Conservation (phyloP, 2,888 invertebrate genomes). For the Agonopterix heracliana region DNA sequence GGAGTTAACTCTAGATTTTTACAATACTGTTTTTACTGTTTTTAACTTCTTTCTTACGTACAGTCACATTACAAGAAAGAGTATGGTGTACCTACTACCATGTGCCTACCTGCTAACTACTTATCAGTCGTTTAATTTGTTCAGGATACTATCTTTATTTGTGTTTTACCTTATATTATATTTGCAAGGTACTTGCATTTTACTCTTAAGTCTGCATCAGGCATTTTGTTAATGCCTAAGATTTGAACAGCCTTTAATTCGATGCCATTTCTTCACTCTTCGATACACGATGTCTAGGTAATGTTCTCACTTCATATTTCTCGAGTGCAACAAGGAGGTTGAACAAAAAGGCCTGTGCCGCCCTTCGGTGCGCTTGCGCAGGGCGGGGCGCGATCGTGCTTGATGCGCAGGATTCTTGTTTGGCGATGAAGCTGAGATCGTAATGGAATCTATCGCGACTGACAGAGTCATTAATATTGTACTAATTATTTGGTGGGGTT, state of each 20-base stretch:
- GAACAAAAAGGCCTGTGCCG: slow-evolving; percentile 23
- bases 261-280: not conserved
- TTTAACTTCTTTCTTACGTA: too few relatives aligned
- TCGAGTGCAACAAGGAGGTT: slow-evolving; percentile 10
- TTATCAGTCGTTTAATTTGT: too few relatives aligned
- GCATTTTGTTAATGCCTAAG: not conserved
- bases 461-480: slow-evolving; percentile 3
- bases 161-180: too few relatives aligned
- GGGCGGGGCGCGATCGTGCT: slow-evolving; percentile 1
- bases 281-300: not conserved
- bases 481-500: not conserved
- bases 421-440: slow-evolving; percentile 2
- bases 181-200: too few relatives aligned
- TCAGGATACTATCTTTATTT: too few relatives aligned
- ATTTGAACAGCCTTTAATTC: not conserved
- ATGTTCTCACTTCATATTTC: slow-evolving; percentile 18
- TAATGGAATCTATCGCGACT: not conserved
- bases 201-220: too few relatives aligned
- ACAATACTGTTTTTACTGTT: too few relatives aligned
- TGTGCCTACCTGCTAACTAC: too few relatives aligned
- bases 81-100: too few relatives aligned
- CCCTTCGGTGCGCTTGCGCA: slow-evolving; percentile 1
- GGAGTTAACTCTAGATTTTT: too few relatives aligned
- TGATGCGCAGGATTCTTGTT: slow-evolving; percentile 8
- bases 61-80: too few relatives aligned